Evolutionary conservation across 2,888 invertebrate species (phyloP).

Genomic region (Steromphala cineraria): DNA sequence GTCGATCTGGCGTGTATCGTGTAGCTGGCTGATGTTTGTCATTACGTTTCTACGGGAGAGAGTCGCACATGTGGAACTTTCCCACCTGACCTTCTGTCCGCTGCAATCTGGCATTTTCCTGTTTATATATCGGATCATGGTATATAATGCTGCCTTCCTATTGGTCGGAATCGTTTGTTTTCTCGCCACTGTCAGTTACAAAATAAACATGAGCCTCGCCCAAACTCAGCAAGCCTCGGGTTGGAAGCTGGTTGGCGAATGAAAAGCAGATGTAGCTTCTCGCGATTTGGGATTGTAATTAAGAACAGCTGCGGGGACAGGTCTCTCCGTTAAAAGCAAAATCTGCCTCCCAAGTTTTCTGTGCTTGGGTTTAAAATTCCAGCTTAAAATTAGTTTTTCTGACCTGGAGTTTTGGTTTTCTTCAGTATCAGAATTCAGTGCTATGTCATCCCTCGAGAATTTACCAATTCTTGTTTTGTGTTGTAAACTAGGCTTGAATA

Average conservation of each 20-base stretch:
- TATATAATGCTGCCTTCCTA: constrained; percentile 12
- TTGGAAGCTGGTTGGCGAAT: constrained; percentile 20
- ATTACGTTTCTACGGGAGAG: too few relatives aligned
- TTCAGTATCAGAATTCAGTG: too few relatives aligned
- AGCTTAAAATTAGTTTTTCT: background rate
- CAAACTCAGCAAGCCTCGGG: constrained; percentile 12
- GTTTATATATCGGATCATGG: constrained; percentile 30
- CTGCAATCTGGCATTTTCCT: constrained; percentile 33
- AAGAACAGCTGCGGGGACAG: background rate
- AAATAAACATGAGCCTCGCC: constrained; percentile 29
- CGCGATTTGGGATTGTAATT: constrained; percentile 17
- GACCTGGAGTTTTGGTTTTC: too few relatives aligned
- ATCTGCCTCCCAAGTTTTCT: constrained; percentile 7
- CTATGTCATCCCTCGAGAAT: too few relatives aligned
- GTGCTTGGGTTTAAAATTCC: constrained; percentile 5
- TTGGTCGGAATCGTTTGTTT: constrained; percentile 33
- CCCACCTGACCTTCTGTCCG: background rate
- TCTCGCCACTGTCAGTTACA: constrained; percentile 33
- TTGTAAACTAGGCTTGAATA: too few relatives aligned
- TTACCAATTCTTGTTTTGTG: too few relatives aligned
- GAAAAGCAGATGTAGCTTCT: constrained; percentile 26
- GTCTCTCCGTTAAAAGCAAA: constrained; percentile 11
- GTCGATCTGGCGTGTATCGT: too few relatives aligned
- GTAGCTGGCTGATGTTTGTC: too few relatives aligned
- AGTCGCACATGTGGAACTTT: too few relatives aligned